Conservation (phyloP, 2,797 vertebrate genomes). For the Bufotes viridis region DNA sequence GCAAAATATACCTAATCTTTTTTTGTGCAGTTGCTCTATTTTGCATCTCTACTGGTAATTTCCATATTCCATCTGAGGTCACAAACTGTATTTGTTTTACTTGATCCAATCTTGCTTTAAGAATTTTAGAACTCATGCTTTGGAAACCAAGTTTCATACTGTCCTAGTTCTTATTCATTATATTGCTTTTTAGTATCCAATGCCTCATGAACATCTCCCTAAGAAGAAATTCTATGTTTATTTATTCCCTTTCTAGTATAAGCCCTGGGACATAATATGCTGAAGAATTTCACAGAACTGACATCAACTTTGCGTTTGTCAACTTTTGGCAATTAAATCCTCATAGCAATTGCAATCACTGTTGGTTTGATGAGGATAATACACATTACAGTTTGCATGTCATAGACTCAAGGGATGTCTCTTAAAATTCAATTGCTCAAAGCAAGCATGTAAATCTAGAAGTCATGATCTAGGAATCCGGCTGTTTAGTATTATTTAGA, state of each 20-base stretch:
- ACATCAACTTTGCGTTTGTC: slow-evolving; percentile 6
- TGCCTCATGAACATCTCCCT: neutral
- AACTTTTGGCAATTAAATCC: neutral
- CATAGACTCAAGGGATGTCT: slow-evolving; percentile 7
- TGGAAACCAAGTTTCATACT: neutral
- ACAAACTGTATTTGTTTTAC: too few species aligned
- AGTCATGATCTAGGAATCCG: slow-evolving; percentile 32
- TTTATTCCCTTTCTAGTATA: neutral
- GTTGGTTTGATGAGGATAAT: neutral
- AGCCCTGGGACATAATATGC: neutral
- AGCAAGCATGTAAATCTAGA: slow-evolving; percentile 15
- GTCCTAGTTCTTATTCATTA: neutral
- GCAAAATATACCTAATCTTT: too few species aligned
- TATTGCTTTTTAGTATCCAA: neutral
- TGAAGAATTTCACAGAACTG: neutral
- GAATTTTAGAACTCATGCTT: too few species aligned
- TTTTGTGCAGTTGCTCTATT: too few species aligned
- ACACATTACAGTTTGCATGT: neutral
- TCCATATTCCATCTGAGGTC: too few species aligned
- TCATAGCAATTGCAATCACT: neutral
- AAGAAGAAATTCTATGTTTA: neutral
- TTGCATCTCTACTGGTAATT: too few species aligned
- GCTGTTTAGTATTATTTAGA: slow-evolving; percentile 7
- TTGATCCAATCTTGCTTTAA: too few species aligned
- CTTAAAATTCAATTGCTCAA: slow-evolving; percentile 21